Conservation (phyloP, 2,888 invertebrate species). For the Drosophila sordidula region DNA sequence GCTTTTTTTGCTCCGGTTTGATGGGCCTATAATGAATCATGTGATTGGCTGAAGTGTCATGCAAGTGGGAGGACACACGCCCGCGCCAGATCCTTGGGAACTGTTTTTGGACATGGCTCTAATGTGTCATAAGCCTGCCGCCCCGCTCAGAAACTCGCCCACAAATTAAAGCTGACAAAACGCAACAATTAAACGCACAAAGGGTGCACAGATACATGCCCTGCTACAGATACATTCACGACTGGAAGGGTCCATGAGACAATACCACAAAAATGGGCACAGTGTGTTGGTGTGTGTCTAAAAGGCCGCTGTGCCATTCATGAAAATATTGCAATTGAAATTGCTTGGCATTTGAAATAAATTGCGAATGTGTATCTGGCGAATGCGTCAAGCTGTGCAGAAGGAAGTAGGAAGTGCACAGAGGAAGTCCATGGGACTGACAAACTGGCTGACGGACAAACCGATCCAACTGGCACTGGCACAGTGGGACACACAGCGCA, state of each 20-base stretch:
- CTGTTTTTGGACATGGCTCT: constrained; percentile 10
- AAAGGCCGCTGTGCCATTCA: constrained; percentile 67
- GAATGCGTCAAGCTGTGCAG: constrained; percentile 60
- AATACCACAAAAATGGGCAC: constrained; percentile 56
- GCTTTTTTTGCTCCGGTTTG: constrained; percentile 34
- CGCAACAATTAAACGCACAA: constrained; percentile 35
- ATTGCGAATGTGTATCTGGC: constrained; percentile 74
- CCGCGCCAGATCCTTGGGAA: background rate
- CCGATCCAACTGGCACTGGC: constrained; percentile 45
- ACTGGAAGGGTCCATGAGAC: constrained; percentile 21
- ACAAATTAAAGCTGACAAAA: constrained; percentile 40
- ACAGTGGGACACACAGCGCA: constrained; percentile 50
- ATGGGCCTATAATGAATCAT: constrained; percentile 74
- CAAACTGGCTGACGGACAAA: constrained; percentile 21
- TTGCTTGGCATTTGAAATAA: constrained; percentile 75
- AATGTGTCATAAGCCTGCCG: constrained; percentile 29
- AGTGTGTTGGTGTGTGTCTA: constrained; percentile 30
- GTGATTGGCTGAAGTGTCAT: constrained; percentile 74
- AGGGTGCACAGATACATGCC: constrained; percentile 8
- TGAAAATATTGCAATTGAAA: constrained; percentile 67
- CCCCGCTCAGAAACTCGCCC: constrained; percentile 23
- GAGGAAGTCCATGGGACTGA: constrained; percentile 51
- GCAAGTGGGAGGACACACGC: constrained; percentile 14
- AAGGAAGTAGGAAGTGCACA: constrained; percentile 74
- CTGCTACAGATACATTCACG: constrained; percentile 1